A percentile compares a stretch with the other conserved stretches of the same genome.
Conservation (phyloP, 1,140 invertebrate species). For the Meloidogyne exigua region DNA sequence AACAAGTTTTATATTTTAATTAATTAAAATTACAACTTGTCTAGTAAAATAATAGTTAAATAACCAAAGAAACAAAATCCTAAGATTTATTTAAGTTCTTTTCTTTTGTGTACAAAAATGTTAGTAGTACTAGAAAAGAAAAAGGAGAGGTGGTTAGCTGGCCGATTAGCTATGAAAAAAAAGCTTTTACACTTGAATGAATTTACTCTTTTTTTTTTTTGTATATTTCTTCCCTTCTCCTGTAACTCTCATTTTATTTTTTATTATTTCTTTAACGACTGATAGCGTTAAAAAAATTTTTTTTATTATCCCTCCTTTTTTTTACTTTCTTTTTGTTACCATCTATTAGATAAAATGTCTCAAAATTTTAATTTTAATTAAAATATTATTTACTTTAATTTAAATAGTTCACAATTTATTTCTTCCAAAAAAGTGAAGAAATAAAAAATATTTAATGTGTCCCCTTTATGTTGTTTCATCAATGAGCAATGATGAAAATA, state of each 20-base stretch:
- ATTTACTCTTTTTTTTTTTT: not conserved
- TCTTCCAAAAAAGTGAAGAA: not conserved
- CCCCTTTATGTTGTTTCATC: constrained; percentile 19
- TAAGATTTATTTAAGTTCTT: not conserved
- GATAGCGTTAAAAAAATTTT: not conserved
- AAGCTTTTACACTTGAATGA: not conserved
- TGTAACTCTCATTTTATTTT: not conserved
- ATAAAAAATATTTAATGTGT: constrained; percentile 8
- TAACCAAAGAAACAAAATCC: not conserved
- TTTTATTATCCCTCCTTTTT: not conserved
- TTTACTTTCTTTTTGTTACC: constrained; percentile 1
- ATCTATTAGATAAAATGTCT: not conserved
- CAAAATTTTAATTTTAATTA: not conserved
- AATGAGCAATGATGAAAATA: not conserved
- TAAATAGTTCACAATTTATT: no score
- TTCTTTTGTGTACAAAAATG: not conserved
- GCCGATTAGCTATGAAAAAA: not conserved
- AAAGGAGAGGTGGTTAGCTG: not conserved
- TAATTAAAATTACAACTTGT: no score
- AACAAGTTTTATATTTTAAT: no score
- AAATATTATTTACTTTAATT: no score
- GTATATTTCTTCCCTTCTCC: not conserved
- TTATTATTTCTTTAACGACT: not conserved
- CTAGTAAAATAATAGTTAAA: no score
- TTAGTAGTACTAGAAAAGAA: not conserved